Conservation (phyloP, 2,888 invertebrate genomes). For the Spialia ferax region DNA sequence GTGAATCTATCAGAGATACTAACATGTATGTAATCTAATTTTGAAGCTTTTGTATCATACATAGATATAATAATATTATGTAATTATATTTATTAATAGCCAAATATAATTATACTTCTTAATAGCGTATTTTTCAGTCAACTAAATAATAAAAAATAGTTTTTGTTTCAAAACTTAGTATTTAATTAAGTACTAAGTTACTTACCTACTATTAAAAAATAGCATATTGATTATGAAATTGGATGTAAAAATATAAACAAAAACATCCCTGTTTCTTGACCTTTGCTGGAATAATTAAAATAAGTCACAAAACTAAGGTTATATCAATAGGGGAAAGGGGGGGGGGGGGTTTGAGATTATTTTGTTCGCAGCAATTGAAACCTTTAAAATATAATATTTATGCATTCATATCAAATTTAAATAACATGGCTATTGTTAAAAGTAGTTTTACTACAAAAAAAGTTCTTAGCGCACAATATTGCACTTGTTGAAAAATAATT, state of each 20-base stretch:
- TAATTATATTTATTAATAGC: background rate
- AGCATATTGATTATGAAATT: background rate
- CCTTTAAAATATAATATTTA: constrained; percentile 21
- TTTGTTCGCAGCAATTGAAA: background rate
- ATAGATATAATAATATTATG: no score
- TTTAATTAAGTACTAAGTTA: no score
- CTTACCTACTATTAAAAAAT: no score
- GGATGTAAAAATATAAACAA: background rate
- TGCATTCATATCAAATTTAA: constrained; percentile 34
- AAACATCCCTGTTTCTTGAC: background rate
- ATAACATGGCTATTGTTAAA: constrained; percentile 14
- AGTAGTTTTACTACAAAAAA: constrained; percentile 25
- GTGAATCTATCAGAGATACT: background rate
- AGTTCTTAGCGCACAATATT: constrained; percentile 41
- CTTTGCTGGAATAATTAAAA: background rate
- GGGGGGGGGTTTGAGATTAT: no score
- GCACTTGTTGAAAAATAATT: constrained; percentile 36
- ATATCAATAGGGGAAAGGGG: no score
- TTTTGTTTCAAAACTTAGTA: no score
- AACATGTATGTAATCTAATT: background rate
- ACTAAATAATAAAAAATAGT: no score
- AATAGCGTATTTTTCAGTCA: background rate
- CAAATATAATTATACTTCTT: background rate
- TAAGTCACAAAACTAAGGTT: background rate
- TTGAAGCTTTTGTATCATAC: background rate